Evolutionary conservation across 2,888 invertebrate species (phyloP).

Genomic region (Hesperia comma): DNA sequence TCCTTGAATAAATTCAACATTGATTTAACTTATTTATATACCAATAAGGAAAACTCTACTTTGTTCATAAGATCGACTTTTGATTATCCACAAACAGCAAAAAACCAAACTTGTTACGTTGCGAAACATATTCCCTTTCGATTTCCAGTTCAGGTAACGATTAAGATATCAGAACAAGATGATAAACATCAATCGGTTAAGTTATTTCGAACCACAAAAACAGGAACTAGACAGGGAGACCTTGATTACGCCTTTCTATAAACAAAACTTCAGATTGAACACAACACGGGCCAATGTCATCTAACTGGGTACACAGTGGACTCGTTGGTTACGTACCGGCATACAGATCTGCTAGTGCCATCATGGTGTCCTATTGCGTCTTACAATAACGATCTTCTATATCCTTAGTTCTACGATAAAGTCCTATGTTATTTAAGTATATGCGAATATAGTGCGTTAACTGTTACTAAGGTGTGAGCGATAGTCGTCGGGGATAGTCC

Average conservation of each 20-base stretch:
- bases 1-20: constrained; percentile 16
- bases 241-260: constrained; percentile 61
- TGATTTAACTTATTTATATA: constrained; percentile 5
- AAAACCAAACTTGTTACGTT: constrained; percentile 19
- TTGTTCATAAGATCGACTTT: background rate
- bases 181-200: constrained; percentile 26
- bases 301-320: constrained; percentile 44
- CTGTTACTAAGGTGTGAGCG: constrained; percentile 68
- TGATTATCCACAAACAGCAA: constrained; percentile 10
- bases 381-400: constrained; percentile 59
- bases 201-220: constrained; percentile 46
- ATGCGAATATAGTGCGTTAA: constrained; percentile 69
- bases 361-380: constrained; percentile 63
- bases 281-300: constrained; percentile 56
- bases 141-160: constrained; percentile 20
- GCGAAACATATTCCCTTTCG: constrained; percentile 15
- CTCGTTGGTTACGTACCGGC: constrained; percentile 68
- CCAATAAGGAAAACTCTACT: constrained; percentile 4
- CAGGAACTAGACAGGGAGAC: constrained; percentile 63
- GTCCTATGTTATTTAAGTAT: constrained; percentile 59
- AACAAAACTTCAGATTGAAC: constrained; percentile 55
- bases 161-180: constrained; percentile 7
- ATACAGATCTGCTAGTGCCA: constrained; percentile 78
- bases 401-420: constrained; percentile 71
- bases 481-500: constrained; percentile 72